Conservation (phyloP, 1,140 invertebrate genomes). For the Drosophila azteca region DNA sequence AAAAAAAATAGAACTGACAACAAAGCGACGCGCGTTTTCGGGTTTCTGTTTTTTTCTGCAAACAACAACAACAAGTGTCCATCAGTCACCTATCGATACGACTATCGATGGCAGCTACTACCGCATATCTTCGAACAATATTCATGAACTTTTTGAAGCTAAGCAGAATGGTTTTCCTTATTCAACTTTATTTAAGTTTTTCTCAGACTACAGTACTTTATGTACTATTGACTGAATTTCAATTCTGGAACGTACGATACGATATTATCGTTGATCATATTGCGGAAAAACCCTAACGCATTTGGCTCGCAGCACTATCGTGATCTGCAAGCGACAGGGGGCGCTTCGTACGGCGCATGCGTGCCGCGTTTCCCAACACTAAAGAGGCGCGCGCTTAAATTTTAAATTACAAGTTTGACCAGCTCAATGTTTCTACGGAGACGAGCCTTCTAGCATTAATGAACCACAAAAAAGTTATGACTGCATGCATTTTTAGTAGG, state of each 20-base stretch:
- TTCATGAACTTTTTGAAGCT: too few relatives aligned
- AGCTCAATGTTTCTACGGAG: not conserved
- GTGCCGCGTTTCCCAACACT: slow-evolving; percentile 52
- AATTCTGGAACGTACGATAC: too few relatives aligned
- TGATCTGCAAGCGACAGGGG: not conserved
- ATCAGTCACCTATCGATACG: slow-evolving; percentile 1
- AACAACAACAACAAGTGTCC: slow-evolving; percentile 55
- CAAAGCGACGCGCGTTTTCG: slow-evolving; percentile 72
- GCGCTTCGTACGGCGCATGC: slow-evolving; percentile 43
- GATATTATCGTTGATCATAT: slow-evolving; percentile 6
- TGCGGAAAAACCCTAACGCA: not conserved
- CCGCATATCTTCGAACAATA: too few relatives aligned
- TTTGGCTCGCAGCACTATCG: not conserved
- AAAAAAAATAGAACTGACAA: slow-evolving; percentile 54
- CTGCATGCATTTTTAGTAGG: too few relatives aligned
- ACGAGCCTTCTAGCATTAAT: too few relatives aligned
- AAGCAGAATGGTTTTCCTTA: too few relatives aligned
- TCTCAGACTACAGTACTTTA: too few relatives aligned
- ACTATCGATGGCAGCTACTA: slow-evolving; percentile 4
- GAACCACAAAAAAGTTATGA: too few relatives aligned
- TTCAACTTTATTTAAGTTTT: too few relatives aligned
- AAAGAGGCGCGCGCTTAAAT: not conserved
- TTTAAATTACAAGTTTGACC: not conserved
- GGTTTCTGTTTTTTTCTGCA: slow-evolving; percentile 46
- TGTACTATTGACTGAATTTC: too few relatives aligned